Base-by-base conservation (phyloP, 2,888 invertebrate genomes). In the Tetragonula carbonaria region DNA sequence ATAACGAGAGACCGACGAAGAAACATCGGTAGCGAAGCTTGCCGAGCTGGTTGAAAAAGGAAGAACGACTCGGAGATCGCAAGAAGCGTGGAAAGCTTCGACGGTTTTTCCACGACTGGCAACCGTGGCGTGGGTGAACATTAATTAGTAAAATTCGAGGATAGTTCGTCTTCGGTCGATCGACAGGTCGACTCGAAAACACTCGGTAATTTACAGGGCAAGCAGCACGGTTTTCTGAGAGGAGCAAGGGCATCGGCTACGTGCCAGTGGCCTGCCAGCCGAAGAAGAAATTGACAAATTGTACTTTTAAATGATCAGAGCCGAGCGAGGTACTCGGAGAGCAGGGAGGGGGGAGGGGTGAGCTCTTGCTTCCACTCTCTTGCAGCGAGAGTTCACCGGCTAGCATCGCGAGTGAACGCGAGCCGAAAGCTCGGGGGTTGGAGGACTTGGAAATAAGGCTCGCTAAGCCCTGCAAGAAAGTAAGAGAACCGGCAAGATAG, bases 241-340 rank as follows among this genome's bases (percentile, higher is more conserved):
- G 18, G 72, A 77, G 67, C 16, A 57, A 45, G 72, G 18, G 74
- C 75, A 53, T 68, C 73, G 80, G 79, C 78, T 88, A 86, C 72
- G 78, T 83, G 86, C 82, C 87, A 83, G 62, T 80, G 65, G 79
- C 71, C 82, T 70, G 80, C 51, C 75, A 73, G 67, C 68, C 76
- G 76, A 28, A 71, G 80, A 90, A 87, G 82, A 86, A 90, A 90
- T 91, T 90, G 90, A 90, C 89, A 90, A 91, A 91, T 92, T 90
- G 89, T 88, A 88, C 88, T 90, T 90, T 88, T 86, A 90, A 90
- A 91, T 85, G 89, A 86, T 90, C 80, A 14, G 80, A 86, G 80
- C 55, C 71, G 70, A 76, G 76, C 67, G 74, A n/a, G 57, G 57
- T 45, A 45, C 8, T 45, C 45, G 38, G 45, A 1, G 1, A 8